phyloP scores from a whole-genome alignment of 2,113 vertebrate genomes.

The Pterocles orientalis region DNA sequence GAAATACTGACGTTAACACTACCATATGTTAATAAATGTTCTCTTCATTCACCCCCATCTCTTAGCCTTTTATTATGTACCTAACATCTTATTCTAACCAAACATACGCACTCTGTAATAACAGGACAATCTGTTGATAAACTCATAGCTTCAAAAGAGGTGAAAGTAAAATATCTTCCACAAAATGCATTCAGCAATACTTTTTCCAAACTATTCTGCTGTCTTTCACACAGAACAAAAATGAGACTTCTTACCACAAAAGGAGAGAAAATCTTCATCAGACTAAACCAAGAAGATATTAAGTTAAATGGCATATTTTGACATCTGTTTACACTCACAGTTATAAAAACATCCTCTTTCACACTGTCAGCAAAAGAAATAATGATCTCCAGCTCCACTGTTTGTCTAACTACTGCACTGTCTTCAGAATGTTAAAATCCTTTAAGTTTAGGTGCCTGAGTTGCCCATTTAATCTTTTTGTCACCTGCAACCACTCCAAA shows the following conservation, averaged over 20 bases:
- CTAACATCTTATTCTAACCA: not conserved
- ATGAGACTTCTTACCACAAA: not conserved
- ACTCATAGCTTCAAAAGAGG: accelerated
- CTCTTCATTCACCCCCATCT: not conserved
- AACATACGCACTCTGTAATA: not conserved
- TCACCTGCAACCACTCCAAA: not conserved
- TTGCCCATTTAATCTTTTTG: not conserved
- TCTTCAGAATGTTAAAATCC: not conserved
- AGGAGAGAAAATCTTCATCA: not conserved
- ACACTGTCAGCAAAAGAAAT: not conserved
- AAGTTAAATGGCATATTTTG: not conserved
- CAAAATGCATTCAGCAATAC: not conserved
- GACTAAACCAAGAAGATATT: not conserved
- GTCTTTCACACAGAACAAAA: not conserved
- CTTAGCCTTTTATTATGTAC: not conserved
- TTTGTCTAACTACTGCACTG: not conserved
- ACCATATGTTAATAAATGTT: not conserved
- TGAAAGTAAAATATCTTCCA: not conserved
- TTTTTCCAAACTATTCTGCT: not conserved
- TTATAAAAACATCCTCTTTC: not conserved
- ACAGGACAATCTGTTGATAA: not conserved
- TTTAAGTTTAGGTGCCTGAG: not conserved
- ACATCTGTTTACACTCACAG: not conserved
- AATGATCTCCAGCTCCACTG: not conserved
- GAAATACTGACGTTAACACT: not conserved